These are phyloP conservation scores for Heteronetta atricapilla DNA, from an alignment of 2,113 vertebrate genomes.

Conservation along the genomic window DNA sequence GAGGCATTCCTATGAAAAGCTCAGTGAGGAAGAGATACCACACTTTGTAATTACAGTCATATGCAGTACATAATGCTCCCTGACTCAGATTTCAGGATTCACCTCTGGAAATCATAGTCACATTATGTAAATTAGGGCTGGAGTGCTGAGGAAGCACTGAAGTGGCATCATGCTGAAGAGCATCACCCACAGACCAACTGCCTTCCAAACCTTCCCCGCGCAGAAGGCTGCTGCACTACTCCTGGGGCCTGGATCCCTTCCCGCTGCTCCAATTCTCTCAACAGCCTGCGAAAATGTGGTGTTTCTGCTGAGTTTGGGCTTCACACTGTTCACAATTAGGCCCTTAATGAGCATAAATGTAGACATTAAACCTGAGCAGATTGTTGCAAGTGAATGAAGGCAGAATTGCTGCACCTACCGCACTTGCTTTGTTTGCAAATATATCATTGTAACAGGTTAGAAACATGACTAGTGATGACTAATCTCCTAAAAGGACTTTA, in stretches of 20 bases:
- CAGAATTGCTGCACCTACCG: neutral
- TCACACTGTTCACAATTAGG: neutral
- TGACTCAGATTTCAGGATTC: neutral
- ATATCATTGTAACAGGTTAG: neutral
- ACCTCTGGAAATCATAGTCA: neutral
- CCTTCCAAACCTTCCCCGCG: neutral
- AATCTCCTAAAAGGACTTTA: neutral
- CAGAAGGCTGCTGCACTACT: neutral
- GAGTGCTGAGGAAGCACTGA: neutral
- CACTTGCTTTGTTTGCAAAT: neutral
- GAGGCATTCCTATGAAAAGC: neutral
- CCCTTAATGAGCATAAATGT: neutral
- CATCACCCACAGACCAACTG: neutral
- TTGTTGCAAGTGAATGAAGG: neutral
- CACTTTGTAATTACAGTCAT: neutral
- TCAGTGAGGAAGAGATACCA: neutral
- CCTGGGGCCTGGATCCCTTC: rapidly evolving
- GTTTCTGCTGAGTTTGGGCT: neutral
- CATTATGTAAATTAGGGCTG: rapidly evolving
- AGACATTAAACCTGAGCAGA: neutral
- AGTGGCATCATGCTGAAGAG: neutral
- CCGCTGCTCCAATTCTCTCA: neutral
- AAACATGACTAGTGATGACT: neutral
- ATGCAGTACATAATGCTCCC: rapidly evolving
- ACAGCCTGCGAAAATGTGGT: rapidly evolving